Evolutionary conservation across 1,140 invertebrate species (phyloP).

Genomic region (Musca domestica): DNA sequence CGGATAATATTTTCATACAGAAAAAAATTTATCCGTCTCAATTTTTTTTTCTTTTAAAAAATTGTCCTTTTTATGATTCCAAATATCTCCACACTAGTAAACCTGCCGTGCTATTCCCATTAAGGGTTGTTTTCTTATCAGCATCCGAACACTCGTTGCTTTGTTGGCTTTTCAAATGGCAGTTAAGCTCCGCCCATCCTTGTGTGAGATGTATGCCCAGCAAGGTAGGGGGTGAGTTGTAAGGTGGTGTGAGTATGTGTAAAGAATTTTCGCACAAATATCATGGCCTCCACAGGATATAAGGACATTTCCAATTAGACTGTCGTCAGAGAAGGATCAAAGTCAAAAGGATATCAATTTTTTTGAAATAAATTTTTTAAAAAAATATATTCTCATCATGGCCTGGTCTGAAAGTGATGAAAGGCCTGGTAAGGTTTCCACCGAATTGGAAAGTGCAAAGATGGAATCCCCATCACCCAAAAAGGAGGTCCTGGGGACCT

Average conservation of each 20-base stretch:
- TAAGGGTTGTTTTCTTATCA: constrained; percentile 10
- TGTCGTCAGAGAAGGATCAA: not conserved
- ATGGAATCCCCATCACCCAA: not conserved
- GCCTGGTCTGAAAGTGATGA: constrained; percentile 4
- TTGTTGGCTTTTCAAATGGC: constrained; percentile 3
- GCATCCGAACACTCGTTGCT: constrained; percentile 21
- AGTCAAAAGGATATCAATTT: not conserved
- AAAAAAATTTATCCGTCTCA: too few relatives aligned
- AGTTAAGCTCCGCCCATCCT: constrained; percentile 10
- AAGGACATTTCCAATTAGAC: constrained; percentile 10
- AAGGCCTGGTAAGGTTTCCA: not conserved
- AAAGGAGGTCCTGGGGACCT: constrained; percentile 34
- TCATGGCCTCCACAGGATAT: not conserved
- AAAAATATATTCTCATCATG: not conserved
- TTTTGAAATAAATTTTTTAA: too few relatives aligned
- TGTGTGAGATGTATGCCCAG: not conserved
- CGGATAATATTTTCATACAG: not conserved
- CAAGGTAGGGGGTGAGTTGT: not conserved
- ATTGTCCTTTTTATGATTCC: too few relatives aligned
- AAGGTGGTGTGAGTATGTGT: not conserved
- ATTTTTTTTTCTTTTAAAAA: too few relatives aligned
- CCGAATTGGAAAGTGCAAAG: not conserved
- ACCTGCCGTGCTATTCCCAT: not conserved
- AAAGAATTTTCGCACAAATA: not conserved
- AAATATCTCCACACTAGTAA: not conserved